Evolutionary conservation across 2,113 vertebrate genomes (phyloP), one percentile per base, ranked within the genome.

Genomic region (Cichladusa arquata): DNA sequence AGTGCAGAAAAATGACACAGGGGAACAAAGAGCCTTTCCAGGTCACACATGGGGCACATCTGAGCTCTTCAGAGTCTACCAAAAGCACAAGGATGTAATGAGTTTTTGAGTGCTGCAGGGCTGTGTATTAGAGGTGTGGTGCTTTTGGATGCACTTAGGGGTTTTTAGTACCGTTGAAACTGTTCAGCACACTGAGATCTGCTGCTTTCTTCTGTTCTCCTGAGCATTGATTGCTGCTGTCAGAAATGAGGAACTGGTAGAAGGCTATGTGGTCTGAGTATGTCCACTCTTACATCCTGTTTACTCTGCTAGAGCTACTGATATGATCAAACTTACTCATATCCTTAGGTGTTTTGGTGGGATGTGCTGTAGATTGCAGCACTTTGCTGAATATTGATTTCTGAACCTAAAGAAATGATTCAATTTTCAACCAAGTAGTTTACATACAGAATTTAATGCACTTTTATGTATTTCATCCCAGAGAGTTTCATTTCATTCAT

Each of bases 221-320:
- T 72, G 48, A 56, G 47, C 34, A 19, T 20, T 17, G 54, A 50
- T 48, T 61, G 29, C 62, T 65, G 67, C 47, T 69, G 67, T 40
- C 64, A 86, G 79, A 94, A 88, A 72, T 5, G 40, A 90, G 71
- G 94, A 95, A 81, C 60, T 83, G 60, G 67, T 77, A 70, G 36
- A 86, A 83, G 50, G 74, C 45, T 33, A 3, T 33, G 89, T 84
- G 84, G 77, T 91, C 64, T 61, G 79, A 61, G 12, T 28, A 15
- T 50, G 92, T 93, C 91, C 92, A 90, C 58, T 93, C 76, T 78
- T 70, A 54, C 82, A 93, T 96, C 92, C 95, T 95, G 91, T 96
- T 96, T 91, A 96, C 82, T 88, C 51, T 70, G 67, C 76, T 88
- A 58, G 38, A 82, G 53, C 87, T 83, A 67, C 71, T 26, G 56